Evolutionary conservation across 1,140 invertebrate species (phyloP).

Genomic region (Onthophagus taurus): DNA sequence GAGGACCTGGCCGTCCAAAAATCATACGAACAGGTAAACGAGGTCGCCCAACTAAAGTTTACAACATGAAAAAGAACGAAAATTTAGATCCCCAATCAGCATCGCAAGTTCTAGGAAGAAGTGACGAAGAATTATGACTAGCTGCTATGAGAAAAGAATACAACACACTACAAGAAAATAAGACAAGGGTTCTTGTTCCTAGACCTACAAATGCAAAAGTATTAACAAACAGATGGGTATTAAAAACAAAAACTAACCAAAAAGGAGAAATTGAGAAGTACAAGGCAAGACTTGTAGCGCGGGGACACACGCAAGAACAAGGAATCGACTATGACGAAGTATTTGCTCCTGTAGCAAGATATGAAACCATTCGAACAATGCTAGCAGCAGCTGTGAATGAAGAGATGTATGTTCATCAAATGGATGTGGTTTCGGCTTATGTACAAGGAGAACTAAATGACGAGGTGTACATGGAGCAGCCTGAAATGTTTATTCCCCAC

Average conservation of each 20-base stretch:
- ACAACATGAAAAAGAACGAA: neutral
- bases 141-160: constrained; percentile 6
- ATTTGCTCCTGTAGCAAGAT: constrained; percentile 30
- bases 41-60: neutral
- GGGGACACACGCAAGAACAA: constrained; percentile 34
- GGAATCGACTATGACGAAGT: constrained; percentile 35
- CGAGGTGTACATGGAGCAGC: constrained; percentile 25
- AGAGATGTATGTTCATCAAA: constrained; percentile 22
- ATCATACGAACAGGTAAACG: neutral
- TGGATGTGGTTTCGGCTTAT: constrained; percentile 29
- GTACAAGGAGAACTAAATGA: constrained; percentile 20
- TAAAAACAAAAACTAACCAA: constrained; percentile 22
- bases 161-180: constrained; percentile 9
- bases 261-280: constrained; percentile 13
- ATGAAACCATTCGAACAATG: constrained; percentile 26
- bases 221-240: constrained; percentile 6
- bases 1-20: neutral
- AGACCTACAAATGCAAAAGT: constrained; percentile 3
- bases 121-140: neutral
- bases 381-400: constrained; percentile 22
- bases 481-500: too few species aligned
- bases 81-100: neutral
- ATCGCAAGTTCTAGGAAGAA: too few species aligned
- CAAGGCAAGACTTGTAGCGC: constrained; percentile 36
- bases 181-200: constrained; percentile 9